Conservation (phyloP, 2,797 vertebrate genomes). For the Silurus lanzhouensis region DNA sequence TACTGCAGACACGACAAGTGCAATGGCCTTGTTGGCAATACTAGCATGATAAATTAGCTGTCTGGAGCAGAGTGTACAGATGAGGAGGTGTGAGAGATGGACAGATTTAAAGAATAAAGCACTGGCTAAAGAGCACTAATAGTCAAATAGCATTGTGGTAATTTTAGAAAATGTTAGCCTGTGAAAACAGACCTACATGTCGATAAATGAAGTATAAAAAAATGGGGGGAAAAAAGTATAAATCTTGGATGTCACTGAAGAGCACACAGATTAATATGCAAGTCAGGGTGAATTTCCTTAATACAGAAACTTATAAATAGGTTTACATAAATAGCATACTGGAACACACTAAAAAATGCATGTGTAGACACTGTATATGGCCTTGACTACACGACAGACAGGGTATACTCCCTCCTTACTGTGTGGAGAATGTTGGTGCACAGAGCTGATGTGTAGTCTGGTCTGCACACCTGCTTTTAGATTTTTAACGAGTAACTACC, state of each 20-base stretch:
- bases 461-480: not conserved
- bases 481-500: conserved; percentile 11
- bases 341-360: not conserved
- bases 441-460: conserved; percentile 6
- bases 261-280: not conserved
- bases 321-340: not conserved
- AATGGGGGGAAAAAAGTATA: not conserved
- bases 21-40: not conserved
- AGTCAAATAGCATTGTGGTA: not conserved
- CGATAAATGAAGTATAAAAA: not conserved
- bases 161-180: not conserved
- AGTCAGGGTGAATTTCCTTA: not conserved
- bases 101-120: conserved; percentile 9
- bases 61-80: not conserved
- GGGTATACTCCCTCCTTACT: conserved; percentile 3
- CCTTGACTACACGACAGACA: conserved; percentile 18
- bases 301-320: not conserved
- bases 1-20: not conserved
- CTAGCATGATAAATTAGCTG: not conserved
- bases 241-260: not conserved
- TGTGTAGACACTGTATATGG: not conserved
- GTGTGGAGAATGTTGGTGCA: not conserved
- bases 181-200: not conserved
- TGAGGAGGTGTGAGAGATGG: not conserved
- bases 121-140: not conserved